Conservation (phyloP, 2,113 vertebrate genomes). For the Panurus biarmicus region DNA sequence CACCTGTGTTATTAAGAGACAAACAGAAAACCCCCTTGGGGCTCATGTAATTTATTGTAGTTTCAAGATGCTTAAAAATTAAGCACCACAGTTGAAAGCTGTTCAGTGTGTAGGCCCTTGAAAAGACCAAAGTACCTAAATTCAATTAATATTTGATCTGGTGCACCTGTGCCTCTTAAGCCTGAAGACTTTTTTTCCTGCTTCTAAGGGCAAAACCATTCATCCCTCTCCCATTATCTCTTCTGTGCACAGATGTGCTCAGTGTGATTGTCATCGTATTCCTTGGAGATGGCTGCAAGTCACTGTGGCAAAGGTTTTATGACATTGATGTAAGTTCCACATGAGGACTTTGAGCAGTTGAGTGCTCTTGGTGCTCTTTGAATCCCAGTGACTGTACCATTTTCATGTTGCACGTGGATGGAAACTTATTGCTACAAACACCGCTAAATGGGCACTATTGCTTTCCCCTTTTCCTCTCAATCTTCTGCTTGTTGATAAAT, state of each 20-base stretch:
- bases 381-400: background rate
- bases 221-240: background rate
- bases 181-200: background rate
- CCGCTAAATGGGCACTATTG: background rate
- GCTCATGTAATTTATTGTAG: background rate
- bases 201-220: background rate
- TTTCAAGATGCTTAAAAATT: background rate
- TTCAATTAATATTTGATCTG: background rate
- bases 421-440: background rate
- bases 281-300: background rate
- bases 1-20: background rate
- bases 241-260: background rate
- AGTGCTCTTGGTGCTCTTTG: background rate
- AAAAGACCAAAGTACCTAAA: background rate
- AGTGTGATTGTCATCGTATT: background rate
- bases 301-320: background rate
- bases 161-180: background rate
- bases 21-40: background rate
- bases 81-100: background rate
- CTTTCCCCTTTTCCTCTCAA: background rate
- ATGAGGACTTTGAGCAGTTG: background rate
- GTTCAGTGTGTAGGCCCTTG: background rate
- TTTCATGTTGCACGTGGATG: background rate
- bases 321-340: conserved; percentile 16
- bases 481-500: background rate